Conservation (phyloP, 2,113 vertebrate genomes). For the Taurulus bubalis region DNA sequence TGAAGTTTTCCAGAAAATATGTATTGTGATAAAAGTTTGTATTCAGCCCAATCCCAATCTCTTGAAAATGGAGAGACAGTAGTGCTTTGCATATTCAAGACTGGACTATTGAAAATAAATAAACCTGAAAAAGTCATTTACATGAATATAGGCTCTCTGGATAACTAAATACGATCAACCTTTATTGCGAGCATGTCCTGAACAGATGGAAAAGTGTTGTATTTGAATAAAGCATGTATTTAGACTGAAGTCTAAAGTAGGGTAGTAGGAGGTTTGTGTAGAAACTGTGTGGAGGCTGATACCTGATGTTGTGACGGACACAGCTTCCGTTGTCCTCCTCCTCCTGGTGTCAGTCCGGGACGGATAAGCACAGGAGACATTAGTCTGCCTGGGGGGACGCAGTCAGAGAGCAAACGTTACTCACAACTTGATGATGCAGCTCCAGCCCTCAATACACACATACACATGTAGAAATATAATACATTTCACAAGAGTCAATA, state of each 20-base stretch:
- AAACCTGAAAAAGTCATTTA: neutral
- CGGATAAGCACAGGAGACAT: conserved; percentile 41
- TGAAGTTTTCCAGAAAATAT: too few relatives aligned
- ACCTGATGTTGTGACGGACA: conserved; percentile 75
- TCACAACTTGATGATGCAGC: conserved; percentile 27
- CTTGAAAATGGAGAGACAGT: too few relatives aligned
- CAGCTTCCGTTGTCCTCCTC: conserved; percentile 68
- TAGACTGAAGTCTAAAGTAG: neutral
- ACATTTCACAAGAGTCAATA: conserved; percentile 40
- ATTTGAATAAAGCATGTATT: neutral
- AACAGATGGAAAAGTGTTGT: neutral
- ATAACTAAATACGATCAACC: neutral
- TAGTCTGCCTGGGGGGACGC: conserved; percentile 67
- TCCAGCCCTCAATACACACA: neutral
- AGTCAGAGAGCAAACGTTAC: conserved; percentile 7
- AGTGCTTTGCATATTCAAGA: too few relatives aligned
- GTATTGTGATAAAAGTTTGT: too few relatives aligned
- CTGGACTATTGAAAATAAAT: neutral
- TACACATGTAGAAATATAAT: conserved; percentile 24
- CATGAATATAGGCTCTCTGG: neutral
- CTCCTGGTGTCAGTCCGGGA: conserved; percentile 72
- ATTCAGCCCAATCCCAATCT: too few relatives aligned
- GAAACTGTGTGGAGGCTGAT: conserved; percentile 23
- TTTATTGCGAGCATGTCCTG: too few relatives aligned
- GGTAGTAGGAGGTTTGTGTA: too few relatives aligned